A percentile compares a stretch with the other conserved stretches of the same genome.
These are phyloP conservation scores for Bolinopsis microptera DNA, from an alignment of 37 sponge, comb jelly and placozoan genomes.

Conservation along the genomic window DNA sequence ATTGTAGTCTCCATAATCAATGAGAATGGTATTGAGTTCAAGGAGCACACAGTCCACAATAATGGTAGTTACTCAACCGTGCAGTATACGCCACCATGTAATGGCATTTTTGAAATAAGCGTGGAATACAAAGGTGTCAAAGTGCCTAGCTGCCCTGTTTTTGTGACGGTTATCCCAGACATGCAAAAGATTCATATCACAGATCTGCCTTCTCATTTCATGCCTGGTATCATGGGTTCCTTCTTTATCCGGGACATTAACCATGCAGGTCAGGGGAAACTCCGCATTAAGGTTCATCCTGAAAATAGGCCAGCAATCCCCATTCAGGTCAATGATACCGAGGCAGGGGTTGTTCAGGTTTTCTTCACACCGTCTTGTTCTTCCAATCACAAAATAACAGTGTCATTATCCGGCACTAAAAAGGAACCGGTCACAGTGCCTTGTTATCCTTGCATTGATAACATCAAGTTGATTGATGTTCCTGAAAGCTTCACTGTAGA, in stretches of 20 bases:
- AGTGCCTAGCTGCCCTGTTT: not conserved
- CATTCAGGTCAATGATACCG: conserved; percentile 1
- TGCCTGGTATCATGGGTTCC: conserved; percentile 22
- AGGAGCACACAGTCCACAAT: not conserved
- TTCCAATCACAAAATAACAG: not conserved
- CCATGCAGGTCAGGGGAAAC: conserved; percentile 2
- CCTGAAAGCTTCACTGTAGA: not conserved
- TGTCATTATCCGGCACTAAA: not conserved
- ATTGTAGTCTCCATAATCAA: not conserved
- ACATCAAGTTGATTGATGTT: not conserved
- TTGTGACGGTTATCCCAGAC: conserved; percentile 21
- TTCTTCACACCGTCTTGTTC: not conserved
- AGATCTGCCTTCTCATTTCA: not conserved
- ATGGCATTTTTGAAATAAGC: conserved; percentile 3
- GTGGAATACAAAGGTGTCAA: not conserved
- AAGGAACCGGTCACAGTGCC: not conserved
- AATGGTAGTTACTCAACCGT: not conserved
- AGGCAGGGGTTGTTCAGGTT: conserved; percentile 25
- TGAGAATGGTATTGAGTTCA: not conserved
- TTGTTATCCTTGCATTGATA: not conserved
- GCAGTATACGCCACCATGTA: conserved; percentile 4
- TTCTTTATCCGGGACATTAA: not conserved
- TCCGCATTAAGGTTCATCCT: not conserved
- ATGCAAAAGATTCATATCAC: not conserved
- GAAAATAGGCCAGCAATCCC: not conserved